Evolutionary conservation across 2,888 invertebrate species (phyloP).

Genomic region (Onthophagus sagittarius): DNA sequence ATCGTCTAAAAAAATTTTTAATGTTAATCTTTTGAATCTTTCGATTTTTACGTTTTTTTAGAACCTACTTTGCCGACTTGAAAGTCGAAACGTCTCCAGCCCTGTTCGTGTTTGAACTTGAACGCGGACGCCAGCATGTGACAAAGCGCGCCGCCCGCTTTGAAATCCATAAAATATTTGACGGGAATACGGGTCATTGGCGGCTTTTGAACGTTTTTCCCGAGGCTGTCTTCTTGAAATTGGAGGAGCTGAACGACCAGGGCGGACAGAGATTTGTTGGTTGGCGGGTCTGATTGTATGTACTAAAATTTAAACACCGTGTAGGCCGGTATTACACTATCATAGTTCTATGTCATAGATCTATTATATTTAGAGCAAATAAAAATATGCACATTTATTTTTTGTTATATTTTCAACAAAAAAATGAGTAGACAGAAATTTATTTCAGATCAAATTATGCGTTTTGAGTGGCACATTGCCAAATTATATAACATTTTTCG

Average conservation of each 20-base stretch:
- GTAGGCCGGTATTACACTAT: too few relatives aligned
- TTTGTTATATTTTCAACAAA: too few relatives aligned
- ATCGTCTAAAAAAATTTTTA: conserved; percentile 65
- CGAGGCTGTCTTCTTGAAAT: conserved; percentile 94
- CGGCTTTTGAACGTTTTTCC: conserved; percentile 88
- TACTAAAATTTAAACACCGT: conserved; percentile 64
- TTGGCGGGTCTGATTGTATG: conserved; percentile 90
- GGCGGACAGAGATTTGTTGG: conserved; percentile 84
- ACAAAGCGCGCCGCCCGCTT: conserved; percentile 88
- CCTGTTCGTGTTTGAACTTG: conserved; percentile 94
- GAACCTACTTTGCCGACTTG: conserved; percentile 71
- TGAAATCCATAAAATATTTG: conserved; percentile 93
- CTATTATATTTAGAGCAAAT: too few relatives aligned
- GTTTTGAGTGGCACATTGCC: too few relatives aligned
- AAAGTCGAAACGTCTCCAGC: conserved; percentile 92
- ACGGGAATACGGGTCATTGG: conserved; percentile 84
- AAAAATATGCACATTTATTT: too few relatives aligned
- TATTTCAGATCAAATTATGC: too few relatives aligned
- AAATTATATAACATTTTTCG: too few relatives aligned
- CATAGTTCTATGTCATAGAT: too few relatives aligned
- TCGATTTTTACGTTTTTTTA: conserved; percentile 6
- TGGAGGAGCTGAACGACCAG: conserved; percentile 86
- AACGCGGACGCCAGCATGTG: conserved; percentile 91
- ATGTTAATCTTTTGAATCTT: conserved; percentile 4
- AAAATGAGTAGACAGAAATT: too few relatives aligned